Percentiles rank a stretch among this genome's conserved stretches.
Evolutionary conservation across 2,797 vertebrate species (phyloP).

Genomic region (Rhynchotus rufescens): DNA sequence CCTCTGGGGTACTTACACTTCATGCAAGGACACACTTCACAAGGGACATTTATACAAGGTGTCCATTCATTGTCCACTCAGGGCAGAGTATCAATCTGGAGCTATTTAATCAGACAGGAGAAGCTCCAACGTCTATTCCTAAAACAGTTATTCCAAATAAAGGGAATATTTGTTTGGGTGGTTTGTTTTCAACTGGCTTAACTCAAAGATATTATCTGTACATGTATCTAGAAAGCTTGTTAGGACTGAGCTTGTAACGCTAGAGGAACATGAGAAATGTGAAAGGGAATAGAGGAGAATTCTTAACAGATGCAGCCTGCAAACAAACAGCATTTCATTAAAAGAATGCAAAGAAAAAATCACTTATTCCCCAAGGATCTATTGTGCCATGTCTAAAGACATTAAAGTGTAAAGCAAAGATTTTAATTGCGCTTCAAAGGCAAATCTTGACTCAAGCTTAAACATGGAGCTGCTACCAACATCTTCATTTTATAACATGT

Average conservation of each 20-base stretch:
- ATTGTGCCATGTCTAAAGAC: not conserved
- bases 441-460: not conserved
- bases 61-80: not conserved
- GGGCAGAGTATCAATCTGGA: not conserved
- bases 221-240: not conserved
- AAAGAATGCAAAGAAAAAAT: not conserved
- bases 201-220: not conserved
- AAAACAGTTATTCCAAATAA: not conserved
- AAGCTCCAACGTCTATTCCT: not conserved
- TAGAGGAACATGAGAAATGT: not conserved
- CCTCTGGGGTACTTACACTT: not conserved
- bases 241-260: not conserved
- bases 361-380: not conserved
- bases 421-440: not conserved
- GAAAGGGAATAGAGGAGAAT: not conserved
- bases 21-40: fast-evolving
- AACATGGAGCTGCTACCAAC: not conserved
- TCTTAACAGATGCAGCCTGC: not conserved
- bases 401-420: not conserved
- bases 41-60: not conserved
- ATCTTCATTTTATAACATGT: constrained; percentile 53
- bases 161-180: not conserved
- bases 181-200: not conserved
- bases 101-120: not conserved
- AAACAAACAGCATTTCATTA: not conserved